phyloP scores from a whole-genome alignment of 2,888 invertebrate genomes.

The Erebia ligea region DNA sequence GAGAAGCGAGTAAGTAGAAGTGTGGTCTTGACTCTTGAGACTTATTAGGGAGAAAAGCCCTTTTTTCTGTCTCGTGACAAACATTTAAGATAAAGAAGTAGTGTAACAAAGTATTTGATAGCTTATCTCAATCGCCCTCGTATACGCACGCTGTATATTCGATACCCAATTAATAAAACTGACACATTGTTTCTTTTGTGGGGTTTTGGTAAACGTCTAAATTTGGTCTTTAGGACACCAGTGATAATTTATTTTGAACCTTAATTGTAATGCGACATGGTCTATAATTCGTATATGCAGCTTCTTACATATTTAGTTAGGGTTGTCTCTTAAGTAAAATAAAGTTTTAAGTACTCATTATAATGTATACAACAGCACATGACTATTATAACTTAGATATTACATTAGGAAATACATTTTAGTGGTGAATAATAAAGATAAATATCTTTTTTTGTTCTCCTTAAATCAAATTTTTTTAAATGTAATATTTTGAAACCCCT shows the following conservation, averaged over 20 bases:
- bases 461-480: too few species aligned
- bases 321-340: conserved; percentile 5
- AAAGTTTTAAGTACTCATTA: too few species aligned
- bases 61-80: neutral
- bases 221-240: conserved; percentile 58
- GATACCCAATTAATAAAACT: conserved; percentile 75
- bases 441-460: too few species aligned
- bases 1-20: too few species aligned
- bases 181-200: conserved; percentile 58
- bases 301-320: neutral
- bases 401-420: too few species aligned
- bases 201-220: conserved; percentile 80
- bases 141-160: conserved; percentile 40
- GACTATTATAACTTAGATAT: too few species aligned
- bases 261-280: conserved; percentile 9
- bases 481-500: too few species aligned
- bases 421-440: too few species aligned
- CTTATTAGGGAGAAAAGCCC: neutral
- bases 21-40: neutral
- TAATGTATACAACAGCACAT: too few species aligned
- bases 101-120: conserved; percentile 15
- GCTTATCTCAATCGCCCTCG: conserved; percentile 16
- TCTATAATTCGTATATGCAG: conserved; percentile 16
- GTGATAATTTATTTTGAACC: conserved; percentile 40
- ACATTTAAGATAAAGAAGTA: conserved; percentile 12